Evolutionary conservation across 2,113 vertebrate species (phyloP), one percentile per base, ranked within the genome.

Genomic region (Hiodon alosoides): DNA sequence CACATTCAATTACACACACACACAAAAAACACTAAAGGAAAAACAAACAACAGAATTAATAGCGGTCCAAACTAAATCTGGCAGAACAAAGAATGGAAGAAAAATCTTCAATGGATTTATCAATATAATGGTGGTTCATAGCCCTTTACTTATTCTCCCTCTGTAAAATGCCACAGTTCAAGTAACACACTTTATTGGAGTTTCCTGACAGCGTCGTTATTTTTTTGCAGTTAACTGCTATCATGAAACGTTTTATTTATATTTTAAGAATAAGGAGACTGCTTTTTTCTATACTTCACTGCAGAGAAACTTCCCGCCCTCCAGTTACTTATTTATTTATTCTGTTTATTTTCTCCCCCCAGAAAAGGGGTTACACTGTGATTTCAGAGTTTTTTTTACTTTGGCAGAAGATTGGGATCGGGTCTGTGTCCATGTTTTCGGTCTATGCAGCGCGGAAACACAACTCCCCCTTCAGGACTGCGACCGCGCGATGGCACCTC

Each of bases 191-290:
- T 11, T 60, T 60, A 66, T 66, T 46, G 64, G 3, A 53, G 53
- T 55, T n/a, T 5, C 31, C 50, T 76, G 74, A 72, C 78, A 73
- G 66, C 0, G n/a, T 65, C 67, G 70, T 79, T 73, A 76, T 59
- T 79, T 72, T 51, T 13, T 54, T 3, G 5, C 31, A 48, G 8
- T 69, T 62, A 68, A 73, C 66, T 16, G 5, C 50, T 50, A 69
- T 53, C 67, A 53, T 52, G 51, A 53, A 13, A 14, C 53, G 47
- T n/a, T 6, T n/a, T 69, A n/a, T 69, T n/a, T 52, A 48, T 52
- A 7, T 50, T 54, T 52, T n/a, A 5, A 16, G 67, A 51, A 53
- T 69, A 69, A n/a, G 7, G 6, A 69, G 67, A 69, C 4, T 16
- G 67, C 31, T 11, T 17, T 11, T 66, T 47, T 31, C 31, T 31